phyloP scores from a whole-genome alignment of 2,797 vertebrate species.

The Epinephelus malabaricus region DNA sequence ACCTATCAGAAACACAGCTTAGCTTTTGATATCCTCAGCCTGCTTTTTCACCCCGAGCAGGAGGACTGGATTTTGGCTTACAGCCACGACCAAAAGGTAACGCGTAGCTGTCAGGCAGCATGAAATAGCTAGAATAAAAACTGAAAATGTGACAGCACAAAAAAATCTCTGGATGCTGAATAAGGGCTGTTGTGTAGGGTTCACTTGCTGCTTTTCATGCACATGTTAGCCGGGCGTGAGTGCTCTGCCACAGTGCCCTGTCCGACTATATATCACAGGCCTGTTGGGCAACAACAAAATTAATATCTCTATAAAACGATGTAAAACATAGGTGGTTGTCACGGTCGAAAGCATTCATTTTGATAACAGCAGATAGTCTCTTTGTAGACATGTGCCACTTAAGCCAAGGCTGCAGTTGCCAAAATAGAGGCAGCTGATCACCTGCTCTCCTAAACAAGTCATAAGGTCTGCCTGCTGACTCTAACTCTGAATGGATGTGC shows the following conservation, averaged over 20 bases:
- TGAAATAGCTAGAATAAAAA: conserved; percentile 50
- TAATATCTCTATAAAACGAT: conserved; percentile 20
- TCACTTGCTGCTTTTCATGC: conserved; percentile 23
- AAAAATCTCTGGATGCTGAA: conserved; percentile 15
- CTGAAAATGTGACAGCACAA: conserved; percentile 35
- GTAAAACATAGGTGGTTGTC: conserved; percentile 28
- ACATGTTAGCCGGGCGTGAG: conserved; percentile 1
- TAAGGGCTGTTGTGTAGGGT: conserved; percentile 14
- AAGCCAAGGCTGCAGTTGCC: conserved; percentile 31
- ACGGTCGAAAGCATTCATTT: conserved; percentile 31
- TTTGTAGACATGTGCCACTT: conserved; percentile 42
- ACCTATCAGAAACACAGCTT: conserved; percentile 95
- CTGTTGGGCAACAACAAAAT: conserved; percentile 3
- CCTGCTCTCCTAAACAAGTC: conserved; percentile 55
- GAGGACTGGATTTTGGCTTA: conserved; percentile 97
- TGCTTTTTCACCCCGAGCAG: conserved; percentile 95
- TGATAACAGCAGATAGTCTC: conserved; percentile 19
- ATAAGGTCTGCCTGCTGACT: conserved; percentile 47
- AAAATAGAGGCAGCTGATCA: conserved; percentile 34
- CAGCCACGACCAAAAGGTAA: conserved; percentile 95
- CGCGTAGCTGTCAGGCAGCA: conserved; percentile 49
- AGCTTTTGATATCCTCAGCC: conserved; percentile 94
- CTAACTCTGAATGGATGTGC: conserved; percentile 49
- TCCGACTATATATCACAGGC: conserved; percentile 14
- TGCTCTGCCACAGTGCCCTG: conserved; percentile 3